Base-by-base conservation (phyloP, 2,113 vertebrate species). In the Psilopogon haemacephalus region DNA sequence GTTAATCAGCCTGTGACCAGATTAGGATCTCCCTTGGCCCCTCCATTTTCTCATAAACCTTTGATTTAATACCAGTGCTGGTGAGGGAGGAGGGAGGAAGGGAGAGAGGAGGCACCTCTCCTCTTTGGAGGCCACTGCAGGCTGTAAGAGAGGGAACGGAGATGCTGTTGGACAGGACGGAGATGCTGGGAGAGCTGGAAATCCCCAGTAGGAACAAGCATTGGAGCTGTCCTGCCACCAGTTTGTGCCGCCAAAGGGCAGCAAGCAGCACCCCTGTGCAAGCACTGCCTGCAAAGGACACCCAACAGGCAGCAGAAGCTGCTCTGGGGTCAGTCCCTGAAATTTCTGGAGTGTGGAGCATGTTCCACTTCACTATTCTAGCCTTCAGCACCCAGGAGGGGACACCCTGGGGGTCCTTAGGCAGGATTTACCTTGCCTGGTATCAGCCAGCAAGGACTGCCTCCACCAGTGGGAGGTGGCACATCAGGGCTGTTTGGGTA, bases 1-100 rank as follows among this genome's bases (percentile, higher is more conserved):
- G 97, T 96, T 97, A 96, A 95, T 96, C 88, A 93, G 97, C 94
- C 97, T 94, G 83, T 3, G 80, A 95, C 94, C 94, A 96, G 97
- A 97, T 96, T 97, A 95, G 95, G 94, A 97, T 97, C 97, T 96
- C 88, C 82, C 89, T 91, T 32, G 73, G 95, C 91, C 90, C 86
- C 89, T 95, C 94, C 90, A 68, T 96, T 94, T 97, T 97, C 97
- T 96, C 96, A 96, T 93, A 94, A 97, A 94, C 76, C 89, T 91
- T 87, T 96, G 95, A 94, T 96, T 96, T 96, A 95, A 94, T 95
- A 90, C 11, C 76, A 81, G 95, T 0, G 2, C 70, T 81, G 63
- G 74, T 59, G 37, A 67, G 75, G 38, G 37, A 60, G 52, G 52
- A 88, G 78, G 46, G 58, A 48, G 71, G 64, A 18, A 84, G 58